phyloP scores from a whole-genome alignment of 2,113 vertebrate genomes.

The Phyllopteryx taeniolatus region DNA sequence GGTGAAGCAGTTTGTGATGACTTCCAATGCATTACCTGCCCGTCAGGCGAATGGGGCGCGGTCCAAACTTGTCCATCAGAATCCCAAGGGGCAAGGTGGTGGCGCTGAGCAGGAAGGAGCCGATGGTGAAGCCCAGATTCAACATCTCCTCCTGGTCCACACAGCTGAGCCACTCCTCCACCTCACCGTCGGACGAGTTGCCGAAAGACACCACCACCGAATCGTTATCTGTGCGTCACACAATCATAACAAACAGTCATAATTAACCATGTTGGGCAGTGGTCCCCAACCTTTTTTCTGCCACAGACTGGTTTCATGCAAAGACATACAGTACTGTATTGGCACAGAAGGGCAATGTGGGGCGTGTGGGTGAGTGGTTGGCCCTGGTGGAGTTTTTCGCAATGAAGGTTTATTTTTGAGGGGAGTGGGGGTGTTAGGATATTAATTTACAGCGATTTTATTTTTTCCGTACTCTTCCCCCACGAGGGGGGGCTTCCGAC shows the following conservation, averaged over 20 bases:
- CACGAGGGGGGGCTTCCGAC: no score
- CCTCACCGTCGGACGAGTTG: slow-evolving; percentile 14
- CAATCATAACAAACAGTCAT: neutral
- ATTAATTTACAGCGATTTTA: no score
- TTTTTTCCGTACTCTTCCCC: no score
- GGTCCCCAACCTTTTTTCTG: no score
- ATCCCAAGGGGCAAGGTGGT: slow-evolving; percentile 86
- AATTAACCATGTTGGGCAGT: neutral
- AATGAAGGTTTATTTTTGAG: no score
- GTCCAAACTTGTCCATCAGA: slow-evolving; percentile 86
- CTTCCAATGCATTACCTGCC: slow-evolving; percentile 76
- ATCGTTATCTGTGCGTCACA: slow-evolving; percentile 50
- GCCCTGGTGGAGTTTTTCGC: no score
- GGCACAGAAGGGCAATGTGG: no score
- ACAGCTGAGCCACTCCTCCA: slow-evolving; percentile 65
- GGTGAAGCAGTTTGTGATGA: neutral
- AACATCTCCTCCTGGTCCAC: slow-evolving; percentile 85
- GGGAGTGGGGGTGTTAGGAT: no score
- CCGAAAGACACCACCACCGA: slow-evolving; percentile 6
- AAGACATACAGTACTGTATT: no score
- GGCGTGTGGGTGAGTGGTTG: no score
- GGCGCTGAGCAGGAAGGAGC: slow-evolving; percentile 87
- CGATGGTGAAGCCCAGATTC: slow-evolving; percentile 87
- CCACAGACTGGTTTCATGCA: no score
- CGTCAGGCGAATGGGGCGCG: slow-evolving; percentile 79